Conservation (phyloP, 2,113 vertebrate species). For the Polyodon spathula region DNA sequence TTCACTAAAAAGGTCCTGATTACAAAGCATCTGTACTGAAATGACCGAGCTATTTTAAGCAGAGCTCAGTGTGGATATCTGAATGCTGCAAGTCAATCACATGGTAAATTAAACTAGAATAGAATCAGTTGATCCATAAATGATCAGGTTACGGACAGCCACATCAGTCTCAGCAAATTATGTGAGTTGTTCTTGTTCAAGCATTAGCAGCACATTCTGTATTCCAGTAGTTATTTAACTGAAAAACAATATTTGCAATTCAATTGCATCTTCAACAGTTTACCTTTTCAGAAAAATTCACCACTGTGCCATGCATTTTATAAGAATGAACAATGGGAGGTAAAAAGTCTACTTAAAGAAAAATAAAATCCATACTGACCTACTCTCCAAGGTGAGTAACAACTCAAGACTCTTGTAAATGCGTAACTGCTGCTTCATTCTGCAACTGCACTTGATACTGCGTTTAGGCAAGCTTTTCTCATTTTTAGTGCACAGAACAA, state of each 20-base stretch:
- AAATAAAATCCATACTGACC: background rate
- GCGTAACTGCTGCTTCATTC: no score
- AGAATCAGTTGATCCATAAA: constrained; percentile 70
- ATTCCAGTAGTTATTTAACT: constrained; percentile 36
- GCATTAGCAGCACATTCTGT: constrained; percentile 34
- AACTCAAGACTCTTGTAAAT: no score
- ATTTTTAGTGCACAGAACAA: no score
- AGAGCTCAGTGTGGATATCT: constrained; percentile 49
- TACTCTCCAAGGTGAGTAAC: no score
- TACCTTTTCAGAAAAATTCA: constrained; percentile 16
- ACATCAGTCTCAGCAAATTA: constrained; percentile 52
- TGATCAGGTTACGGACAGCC: constrained; percentile 64
- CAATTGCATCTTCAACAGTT: constrained; percentile 26
- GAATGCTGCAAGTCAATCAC: constrained; percentile 67
- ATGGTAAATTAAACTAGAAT: constrained; percentile 76
- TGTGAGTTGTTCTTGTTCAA: constrained; percentile 43
- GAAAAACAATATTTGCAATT: constrained; percentile 36
- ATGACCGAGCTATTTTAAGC: constrained; percentile 57
- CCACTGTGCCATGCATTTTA: constrained; percentile 5
- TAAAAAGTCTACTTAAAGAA: constrained; percentile 13
- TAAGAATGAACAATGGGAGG: constrained; percentile 14
- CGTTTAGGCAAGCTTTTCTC: no score
- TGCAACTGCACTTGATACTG: no score
- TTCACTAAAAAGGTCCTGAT: constrained; percentile 48
- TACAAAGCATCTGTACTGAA: constrained; percentile 53